Conservation (phyloP, 2,113 vertebrate species). For the Rhea americana region DNA sequence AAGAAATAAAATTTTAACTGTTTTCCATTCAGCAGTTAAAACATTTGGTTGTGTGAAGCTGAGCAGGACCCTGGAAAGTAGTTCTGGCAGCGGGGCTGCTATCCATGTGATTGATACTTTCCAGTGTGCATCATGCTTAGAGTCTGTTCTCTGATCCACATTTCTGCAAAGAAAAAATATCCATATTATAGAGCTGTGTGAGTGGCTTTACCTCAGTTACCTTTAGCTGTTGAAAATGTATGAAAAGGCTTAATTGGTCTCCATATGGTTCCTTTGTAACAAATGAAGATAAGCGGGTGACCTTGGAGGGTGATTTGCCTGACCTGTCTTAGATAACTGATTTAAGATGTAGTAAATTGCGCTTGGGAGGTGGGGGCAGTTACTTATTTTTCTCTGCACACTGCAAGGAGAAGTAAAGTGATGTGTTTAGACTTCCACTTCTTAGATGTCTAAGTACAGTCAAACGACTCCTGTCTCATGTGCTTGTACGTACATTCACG, state of each 20-base stretch:
- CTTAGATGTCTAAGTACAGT: background rate
- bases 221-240: background rate
- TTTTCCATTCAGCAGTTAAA: conserved; percentile 55
- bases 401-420: background rate
- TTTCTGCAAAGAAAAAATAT: background rate
- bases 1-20: background rate
- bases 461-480: background rate
- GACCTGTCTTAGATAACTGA: background rate
- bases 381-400: background rate
- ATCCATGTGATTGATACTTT: background rate
- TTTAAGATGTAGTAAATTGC: background rate
- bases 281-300: background rate
- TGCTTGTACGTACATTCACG: background rate
- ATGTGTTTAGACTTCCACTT: background rate
- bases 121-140: background rate
- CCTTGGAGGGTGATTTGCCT: background rate
- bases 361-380: background rate
- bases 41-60: background rate
- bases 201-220: background rate
- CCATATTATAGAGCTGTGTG: background rate
- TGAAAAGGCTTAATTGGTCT: background rate
- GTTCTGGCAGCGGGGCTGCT: background rate
- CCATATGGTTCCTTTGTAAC: background rate
- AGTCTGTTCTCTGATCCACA: background rate
- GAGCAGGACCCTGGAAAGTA: conserved; percentile 21